These are phyloP conservation scores for Halesus radiatus DNA, from an alignment of 1,140 invertebrate genomes.

Conservation along the genomic window DNA sequence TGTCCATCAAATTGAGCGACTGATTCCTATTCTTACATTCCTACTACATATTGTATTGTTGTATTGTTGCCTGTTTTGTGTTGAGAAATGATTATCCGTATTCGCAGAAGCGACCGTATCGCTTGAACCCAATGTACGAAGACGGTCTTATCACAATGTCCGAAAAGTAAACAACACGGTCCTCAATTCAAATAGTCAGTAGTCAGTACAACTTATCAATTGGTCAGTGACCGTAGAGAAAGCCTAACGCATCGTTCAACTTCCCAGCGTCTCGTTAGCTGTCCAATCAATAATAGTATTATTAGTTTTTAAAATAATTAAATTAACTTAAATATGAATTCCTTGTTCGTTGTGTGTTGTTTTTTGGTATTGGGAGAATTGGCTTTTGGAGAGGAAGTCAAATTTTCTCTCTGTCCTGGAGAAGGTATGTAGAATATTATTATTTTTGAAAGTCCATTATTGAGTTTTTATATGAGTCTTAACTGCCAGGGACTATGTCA, in stretches of 20 bases:
- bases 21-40: background rate
- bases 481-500: background rate
- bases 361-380: conserved; percentile 30
- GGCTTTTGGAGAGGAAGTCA: conserved; percentile 31
- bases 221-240: conserved; percentile 21
- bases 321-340: conserved; percentile 5
- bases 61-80: background rate
- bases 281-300: background rate
- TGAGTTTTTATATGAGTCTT: background rate
- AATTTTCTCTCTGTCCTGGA: conserved; percentile 5
- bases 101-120: background rate
- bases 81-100: background rate
- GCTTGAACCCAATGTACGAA: background rate
- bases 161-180: background rate
- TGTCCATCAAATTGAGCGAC: no score
- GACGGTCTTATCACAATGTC: background rate
- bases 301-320: conserved; percentile 2
- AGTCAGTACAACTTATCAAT: background rate
- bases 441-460: background rate
- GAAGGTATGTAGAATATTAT: conserved; percentile 32
- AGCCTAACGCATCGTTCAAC: background rate
- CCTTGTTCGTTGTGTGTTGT: conserved; percentile 21
- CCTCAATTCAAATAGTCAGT: background rate
- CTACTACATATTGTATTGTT: no score
- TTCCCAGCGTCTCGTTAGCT: background rate